These are phyloP conservation scores for Cetoscarus ocellatus DNA, from an alignment of 2,797 vertebrate species.

Conservation along the genomic window DNA sequence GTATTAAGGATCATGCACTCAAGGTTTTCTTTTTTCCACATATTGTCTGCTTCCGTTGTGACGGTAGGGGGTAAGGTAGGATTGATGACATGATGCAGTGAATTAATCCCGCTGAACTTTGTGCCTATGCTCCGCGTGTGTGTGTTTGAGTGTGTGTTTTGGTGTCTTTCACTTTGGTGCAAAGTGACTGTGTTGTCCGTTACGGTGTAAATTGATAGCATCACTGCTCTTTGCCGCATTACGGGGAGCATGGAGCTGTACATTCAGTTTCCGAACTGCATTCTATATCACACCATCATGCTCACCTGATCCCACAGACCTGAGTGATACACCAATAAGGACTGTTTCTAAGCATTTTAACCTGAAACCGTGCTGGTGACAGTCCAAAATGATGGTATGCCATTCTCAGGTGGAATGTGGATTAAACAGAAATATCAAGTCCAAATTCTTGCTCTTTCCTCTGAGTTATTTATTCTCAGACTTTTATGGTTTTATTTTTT, in stretches of 20 bases:
- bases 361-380: slow-evolving; percentile 39
- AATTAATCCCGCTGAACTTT: slow-evolving; percentile 75
- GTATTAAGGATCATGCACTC: slow-evolving; percentile 30
- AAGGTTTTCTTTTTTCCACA: slow-evolving; percentile 34
- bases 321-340: slow-evolving; percentile 54
- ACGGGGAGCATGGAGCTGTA: slow-evolving; percentile 71
- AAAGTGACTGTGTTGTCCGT: slow-evolving; percentile 77
- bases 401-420: too few species aligned
- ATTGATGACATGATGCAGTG: slow-evolving; percentile 78
- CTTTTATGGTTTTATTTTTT: too few species aligned
- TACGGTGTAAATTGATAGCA: slow-evolving; percentile 80
- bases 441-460: too few species aligned
- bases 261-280: slow-evolving; percentile 77
- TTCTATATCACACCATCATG: slow-evolving; percentile 74
- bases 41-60: slow-evolving; percentile 47
- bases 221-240: slow-evolving; percentile 75
- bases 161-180: slow-evolving; percentile 79
- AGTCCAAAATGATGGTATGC: background rate
- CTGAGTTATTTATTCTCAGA: background rate
- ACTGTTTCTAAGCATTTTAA: slow-evolving; percentile 58
- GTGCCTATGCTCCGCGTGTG: slow-evolving; percentile 46
- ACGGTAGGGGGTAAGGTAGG: slow-evolving; percentile 60
- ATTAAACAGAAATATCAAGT: too few species aligned
- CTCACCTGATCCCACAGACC: slow-evolving; percentile 71
- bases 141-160: slow-evolving; percentile 28